A percentile compares a stretch with the other conserved stretches of the same genome.
Evolutionary conservation across 2,888 invertebrate species (phyloP).

Genomic region (Melanotus villosus): DNA sequence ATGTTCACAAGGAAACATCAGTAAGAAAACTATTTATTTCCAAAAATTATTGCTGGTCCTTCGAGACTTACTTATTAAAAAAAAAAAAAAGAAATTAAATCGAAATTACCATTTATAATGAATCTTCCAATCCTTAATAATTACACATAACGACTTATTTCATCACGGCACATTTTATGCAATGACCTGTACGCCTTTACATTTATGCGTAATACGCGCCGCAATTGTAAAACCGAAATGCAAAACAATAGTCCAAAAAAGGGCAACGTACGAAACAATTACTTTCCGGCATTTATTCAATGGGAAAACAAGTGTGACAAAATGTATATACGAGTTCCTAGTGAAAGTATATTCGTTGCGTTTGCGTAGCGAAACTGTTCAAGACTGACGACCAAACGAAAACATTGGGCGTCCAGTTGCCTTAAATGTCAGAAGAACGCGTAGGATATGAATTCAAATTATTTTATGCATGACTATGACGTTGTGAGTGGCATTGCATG

Average conservation of each 20-base stretch:
- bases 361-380: neutral
- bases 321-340: neutral
- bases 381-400: neutral
- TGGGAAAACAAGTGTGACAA: neutral
- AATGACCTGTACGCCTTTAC: neutral
- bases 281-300: neutral
- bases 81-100: too few relatives aligned
- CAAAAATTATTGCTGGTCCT: too few relatives aligned
- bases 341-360: neutral
- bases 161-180: neutral
- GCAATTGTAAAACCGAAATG: neutral
- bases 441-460: neutral
- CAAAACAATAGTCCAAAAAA: neutral
- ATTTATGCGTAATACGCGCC: neutral
- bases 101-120: too few relatives aligned
- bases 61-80: too few relatives aligned
- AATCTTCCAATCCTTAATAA: too few relatives aligned
- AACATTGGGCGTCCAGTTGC: too few relatives aligned
- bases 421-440: slow-evolving; percentile 9
- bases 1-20: too few relatives aligned
- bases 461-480: neutral
- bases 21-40: too few relatives aligned
- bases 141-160: neutral
- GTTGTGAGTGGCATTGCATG: neutral
- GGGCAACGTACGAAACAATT: neutral